Base-by-base conservation (phyloP, 2,113 vertebrate species). In the Caranx melampygus region DNA sequence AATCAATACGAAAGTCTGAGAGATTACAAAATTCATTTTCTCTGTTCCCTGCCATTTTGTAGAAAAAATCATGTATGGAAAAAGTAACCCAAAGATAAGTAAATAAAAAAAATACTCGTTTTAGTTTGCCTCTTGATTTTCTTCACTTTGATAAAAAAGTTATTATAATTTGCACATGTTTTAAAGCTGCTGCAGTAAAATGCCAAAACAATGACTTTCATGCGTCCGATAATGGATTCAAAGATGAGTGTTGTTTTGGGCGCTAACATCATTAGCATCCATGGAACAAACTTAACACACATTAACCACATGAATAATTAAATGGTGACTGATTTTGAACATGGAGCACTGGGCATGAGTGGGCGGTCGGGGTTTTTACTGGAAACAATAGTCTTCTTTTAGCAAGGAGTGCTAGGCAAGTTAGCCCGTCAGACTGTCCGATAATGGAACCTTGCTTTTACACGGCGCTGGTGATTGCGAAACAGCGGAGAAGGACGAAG, bases 401-500 rank as follows among this genome's bases (percentile, higher is more conserved):
- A 21, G 11, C 3, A 6, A 11, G 6, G 44, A 55, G 5, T 15
- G 70, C 49, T 73, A 55, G 1, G 2, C 0, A 0, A n/a, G 60
- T 47, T 60, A 55, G 65, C 71, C 13, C 5, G n/a, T 3, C 3
- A 1, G 14, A 2, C 0, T 63, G 89, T 90, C 90, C 89, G 89
- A 79, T 62, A 87, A 89, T 85, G 82, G 92, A 85, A 40, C 0
- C 70, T 7, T 0, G 0, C 0, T 0, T 0, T 1, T 5, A 11
- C 2, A 35, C 34, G 16, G 31, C 9, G 1, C 18, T 18, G 11
- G 26, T 21, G 34, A 33, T 72, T 33, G 68, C 44, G 66, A 62
- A 42, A 40, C 42, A 26, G 45, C 21, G 54, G 37, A 47, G 76
- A 60, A 13, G 16, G 83, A 86, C 90, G 89, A 87, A 67, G 26